Conservation (phyloP, 1,140 invertebrate genomes). For the Chymomyza costata region DNA sequence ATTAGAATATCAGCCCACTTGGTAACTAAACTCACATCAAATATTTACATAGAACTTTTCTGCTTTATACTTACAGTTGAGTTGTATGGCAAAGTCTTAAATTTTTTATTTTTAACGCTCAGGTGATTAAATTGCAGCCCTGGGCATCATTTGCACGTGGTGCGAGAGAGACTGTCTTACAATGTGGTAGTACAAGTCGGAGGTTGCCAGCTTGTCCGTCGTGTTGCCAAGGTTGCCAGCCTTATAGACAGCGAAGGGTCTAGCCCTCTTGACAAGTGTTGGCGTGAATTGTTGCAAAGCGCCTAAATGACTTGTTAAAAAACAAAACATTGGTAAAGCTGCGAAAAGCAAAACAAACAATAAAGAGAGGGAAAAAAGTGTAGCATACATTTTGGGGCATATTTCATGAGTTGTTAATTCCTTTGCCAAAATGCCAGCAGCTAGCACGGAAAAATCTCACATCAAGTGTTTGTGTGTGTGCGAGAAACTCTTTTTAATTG, state of each 20-base stretch:
- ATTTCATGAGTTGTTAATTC: constrained; percentile 63
- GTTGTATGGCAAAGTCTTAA: too few species aligned
- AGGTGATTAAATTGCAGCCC: constrained; percentile 61
- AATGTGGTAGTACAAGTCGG: too few species aligned
- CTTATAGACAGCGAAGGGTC: not conserved
- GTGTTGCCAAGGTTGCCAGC: constrained; percentile 43
- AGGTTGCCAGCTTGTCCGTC: constrained; percentile 19
- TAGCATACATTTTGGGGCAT: constrained; percentile 59
- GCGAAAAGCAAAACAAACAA: constrained; percentile 20
- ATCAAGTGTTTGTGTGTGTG: constrained; percentile 16
- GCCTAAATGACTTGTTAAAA: not conserved
- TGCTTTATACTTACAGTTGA: too few species aligned
- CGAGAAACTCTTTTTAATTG: constrained; percentile 61
- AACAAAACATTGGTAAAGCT: constrained; percentile 8
- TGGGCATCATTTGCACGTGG: constrained; percentile 6
- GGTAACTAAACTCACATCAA: too few species aligned
- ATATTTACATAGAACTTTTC: too few species aligned
- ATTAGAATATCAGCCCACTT: too few species aligned
- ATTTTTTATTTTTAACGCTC: constrained; percentile 20
- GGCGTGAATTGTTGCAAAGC: not conserved
- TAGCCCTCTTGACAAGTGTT: not conserved
- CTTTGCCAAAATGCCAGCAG: constrained; percentile 8
- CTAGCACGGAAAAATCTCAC: constrained; percentile 13
- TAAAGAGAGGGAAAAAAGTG: not conserved
- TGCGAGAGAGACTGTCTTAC: too few species aligned